Evolutionary conservation across 30 jellyfish, hydroid and myxozoan genomes (phyloP).

Genomic region (Aurelia aurita): DNA sequence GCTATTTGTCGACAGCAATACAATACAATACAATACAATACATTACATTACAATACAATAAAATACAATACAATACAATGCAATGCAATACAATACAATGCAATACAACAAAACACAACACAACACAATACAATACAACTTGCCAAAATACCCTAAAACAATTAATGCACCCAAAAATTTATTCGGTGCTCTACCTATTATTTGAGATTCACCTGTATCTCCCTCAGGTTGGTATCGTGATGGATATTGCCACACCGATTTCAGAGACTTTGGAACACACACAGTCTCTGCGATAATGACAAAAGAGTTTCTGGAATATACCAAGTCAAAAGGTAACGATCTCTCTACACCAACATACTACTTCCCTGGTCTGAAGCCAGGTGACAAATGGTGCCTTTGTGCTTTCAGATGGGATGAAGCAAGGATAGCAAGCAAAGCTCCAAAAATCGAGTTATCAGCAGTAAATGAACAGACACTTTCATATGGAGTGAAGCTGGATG

Average conservation of each 20-base stretch:
- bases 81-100: no score
- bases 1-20: no score
- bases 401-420: constrained; percentile 79
- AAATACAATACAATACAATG: no score
- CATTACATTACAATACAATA: no score
- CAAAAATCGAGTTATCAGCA: constrained; percentile 65
- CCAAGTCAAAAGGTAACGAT: constrained; percentile 75
- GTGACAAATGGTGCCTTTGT: constrained; percentile 87
- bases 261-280: constrained; percentile 69
- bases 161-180: no score
- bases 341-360: constrained; percentile 65
- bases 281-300: constrained; percentile 82
- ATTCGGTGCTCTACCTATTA: no score
- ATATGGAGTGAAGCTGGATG: constrained; percentile 43
- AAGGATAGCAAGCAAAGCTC: constrained; percentile 66
- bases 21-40: no score
- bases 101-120: no score
- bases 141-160: no score
- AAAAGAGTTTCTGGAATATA: constrained; percentile 55
- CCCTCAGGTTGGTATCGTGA: constrained; percentile 61
- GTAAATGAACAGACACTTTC: constrained; percentile 60
- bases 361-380: constrained; percentile 80
- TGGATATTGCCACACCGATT: constrained; percentile 82
- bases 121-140: no score
- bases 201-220: neutral